These are phyloP conservation scores for Pteropus rufus DNA, from an alignment of 2,797 vertebrate species.

Conservation along the genomic window DNA sequence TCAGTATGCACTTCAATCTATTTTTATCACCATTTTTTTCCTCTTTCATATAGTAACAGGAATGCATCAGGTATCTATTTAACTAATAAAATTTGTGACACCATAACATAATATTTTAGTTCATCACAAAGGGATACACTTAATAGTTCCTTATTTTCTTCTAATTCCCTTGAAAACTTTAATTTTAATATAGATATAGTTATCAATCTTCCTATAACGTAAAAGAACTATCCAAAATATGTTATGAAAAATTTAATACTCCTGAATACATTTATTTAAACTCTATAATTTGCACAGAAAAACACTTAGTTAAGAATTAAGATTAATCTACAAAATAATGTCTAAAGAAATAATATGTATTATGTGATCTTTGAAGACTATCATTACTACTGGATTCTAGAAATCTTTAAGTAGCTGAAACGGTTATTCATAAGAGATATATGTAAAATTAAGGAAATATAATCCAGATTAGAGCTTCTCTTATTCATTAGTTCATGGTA, in stretches of 20 bases:
- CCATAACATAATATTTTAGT: background rate
- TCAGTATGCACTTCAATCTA: background rate
- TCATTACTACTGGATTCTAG: background rate
- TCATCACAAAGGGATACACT: background rate
- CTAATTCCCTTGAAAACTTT: background rate
- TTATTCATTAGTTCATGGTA: background rate
- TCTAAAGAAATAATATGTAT: background rate
- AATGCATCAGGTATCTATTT: background rate
- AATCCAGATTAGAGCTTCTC: background rate
- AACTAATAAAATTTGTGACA: background rate
- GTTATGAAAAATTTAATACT: background rate
- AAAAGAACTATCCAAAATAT: background rate
- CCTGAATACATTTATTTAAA: background rate
- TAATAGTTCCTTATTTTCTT: background rate
- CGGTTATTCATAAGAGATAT: background rate
- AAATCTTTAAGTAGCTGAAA: background rate
- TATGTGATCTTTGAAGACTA: background rate
- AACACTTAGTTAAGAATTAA: background rate
- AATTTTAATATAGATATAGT: background rate
- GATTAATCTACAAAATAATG: background rate
- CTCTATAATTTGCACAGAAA: background rate
- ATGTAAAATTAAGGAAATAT: background rate
- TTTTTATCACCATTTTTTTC: background rate
- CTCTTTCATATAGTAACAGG: background rate
- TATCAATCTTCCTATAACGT: background rate